Evolutionary conservation across 2,888 invertebrate species (phyloP), one percentile per base, ranked within the genome.

Genomic region (Drosophila anomelani): DNA sequence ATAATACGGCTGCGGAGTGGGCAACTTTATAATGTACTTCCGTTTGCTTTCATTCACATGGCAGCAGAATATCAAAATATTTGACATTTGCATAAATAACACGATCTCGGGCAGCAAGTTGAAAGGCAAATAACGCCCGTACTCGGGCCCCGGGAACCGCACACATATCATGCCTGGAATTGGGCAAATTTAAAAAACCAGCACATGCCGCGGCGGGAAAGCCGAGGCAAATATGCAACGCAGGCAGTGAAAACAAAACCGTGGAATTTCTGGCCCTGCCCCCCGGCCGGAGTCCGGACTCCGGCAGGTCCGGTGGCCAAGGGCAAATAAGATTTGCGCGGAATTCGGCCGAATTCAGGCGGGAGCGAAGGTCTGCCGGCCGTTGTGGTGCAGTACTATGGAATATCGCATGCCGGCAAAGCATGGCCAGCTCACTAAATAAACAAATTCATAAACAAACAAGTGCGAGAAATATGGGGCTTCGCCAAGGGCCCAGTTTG

Each of bases 71-170:
- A 80, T 85, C 85, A 85, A 86, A 84, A 88, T 85, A 86, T 88
- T 85, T 88, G 85, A 85, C 85, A 88, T 85, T 85, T 85, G 89
- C 85, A 85, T 85, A 85, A 85, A 85, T 84, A 85, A 86, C 87
- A 78, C 70, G 78, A 51, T 55, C 61, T 41, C 68, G 29, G 36
- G 54, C 53, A 32, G 58, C 39, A 32, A 61, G 62, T 43, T 56
- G 20, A 72, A 78, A 73, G 67, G 55, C 58, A 80, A 71, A 83
- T 66, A 80, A 55, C 39, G 57, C 49, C 10, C 36, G 36, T 34
- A 34, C 44, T 57, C 15, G 15, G 17, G 15, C 39, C 67, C 39
- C 54, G 20, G 46, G 36, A 41, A 41, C 53, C 71, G 34, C 75
- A 60, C 73, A 67, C 69, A 75, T 74, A 74, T 74, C 74, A 74